Evolutionary conservation across 53 echinoderm and acorn worm genomes (phyloP).

Genomic region (Holothuria scabra): DNA sequence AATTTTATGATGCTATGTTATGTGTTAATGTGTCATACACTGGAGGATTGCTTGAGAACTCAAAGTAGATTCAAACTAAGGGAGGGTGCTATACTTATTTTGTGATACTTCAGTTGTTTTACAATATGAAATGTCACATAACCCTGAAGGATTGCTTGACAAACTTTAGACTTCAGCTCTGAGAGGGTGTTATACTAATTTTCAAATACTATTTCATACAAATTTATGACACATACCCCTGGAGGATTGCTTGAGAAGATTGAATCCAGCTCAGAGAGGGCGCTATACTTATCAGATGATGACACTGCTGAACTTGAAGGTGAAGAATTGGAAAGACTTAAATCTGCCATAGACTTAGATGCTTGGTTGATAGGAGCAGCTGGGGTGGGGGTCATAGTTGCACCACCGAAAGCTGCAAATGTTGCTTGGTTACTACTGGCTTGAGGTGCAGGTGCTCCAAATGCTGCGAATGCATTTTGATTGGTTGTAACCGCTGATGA

Average conservation of each 20-base stretch:
- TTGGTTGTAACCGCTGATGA: background rate
- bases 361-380: constrained; percentile 34
- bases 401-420: constrained; percentile 25
- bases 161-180: no score
- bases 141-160: no score
- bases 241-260: constrained; percentile 38
- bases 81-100: no score
- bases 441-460: constrained; percentile 22
- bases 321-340: constrained; percentile 49
- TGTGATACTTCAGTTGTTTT: no score
- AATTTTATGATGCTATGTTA: no score
- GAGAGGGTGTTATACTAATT: no score
- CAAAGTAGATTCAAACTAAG: no score
- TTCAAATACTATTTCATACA: no score
- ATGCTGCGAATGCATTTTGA: constrained; percentile 40
- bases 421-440: constrained; percentile 25
- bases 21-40: no score
- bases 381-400: constrained; percentile 25
- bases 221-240: background rate
- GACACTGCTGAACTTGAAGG: constrained; percentile 12
- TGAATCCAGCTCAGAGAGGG: constrained; percentile 32
- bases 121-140: no score
- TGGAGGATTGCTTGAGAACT: no score
- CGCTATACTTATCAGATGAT: constrained; percentile 26
- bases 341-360: constrained; percentile 39